These are phyloP conservation scores for Erebia ligea DNA, from an alignment of 2,888 invertebrate species.

Conservation along the genomic window DNA sequence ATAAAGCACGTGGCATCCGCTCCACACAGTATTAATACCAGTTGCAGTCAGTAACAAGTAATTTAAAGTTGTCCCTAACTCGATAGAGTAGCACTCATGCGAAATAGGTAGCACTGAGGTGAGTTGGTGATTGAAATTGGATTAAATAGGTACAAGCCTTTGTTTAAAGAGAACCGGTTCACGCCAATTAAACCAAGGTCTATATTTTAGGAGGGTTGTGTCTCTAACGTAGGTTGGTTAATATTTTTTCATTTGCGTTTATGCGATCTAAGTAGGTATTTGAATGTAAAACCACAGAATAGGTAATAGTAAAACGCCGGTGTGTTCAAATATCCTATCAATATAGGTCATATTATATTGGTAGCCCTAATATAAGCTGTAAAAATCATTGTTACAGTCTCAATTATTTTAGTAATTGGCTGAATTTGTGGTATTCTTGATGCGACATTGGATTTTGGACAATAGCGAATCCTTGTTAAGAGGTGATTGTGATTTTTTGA, in stretches of 20 bases:
- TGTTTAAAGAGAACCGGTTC: constrained; percentile 20
- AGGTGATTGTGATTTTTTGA: no score
- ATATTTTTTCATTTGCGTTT: neutral
- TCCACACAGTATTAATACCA: constrained; percentile 13
- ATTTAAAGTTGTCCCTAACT: constrained; percentile 32
- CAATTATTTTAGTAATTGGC: no score
- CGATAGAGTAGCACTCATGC: constrained; percentile 35
- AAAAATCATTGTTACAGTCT: no score
- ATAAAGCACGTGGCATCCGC: constrained; percentile 26
- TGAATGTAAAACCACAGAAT: no score
- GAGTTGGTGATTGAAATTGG: constrained; percentile 28
- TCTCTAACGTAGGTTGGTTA: neutral
- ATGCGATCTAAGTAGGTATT: no score
- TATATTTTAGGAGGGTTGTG: neutral
- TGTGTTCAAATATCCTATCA: no score
- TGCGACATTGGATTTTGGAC: no score
- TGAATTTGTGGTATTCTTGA: no score
- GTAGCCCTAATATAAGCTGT: no score
- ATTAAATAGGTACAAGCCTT: constrained; percentile 27
- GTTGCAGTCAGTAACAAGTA: constrained; percentile 6
- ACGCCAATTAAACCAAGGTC: constrained; percentile 4
- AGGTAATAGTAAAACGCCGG: no score
- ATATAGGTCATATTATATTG: no score
- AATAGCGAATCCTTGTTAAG: no score
- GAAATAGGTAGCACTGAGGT: constrained; percentile 21